A percentile compares a stretch with the other conserved stretches of the same genome.
Evolutionary conservation across 2,113 vertebrate species (phyloP).

Genomic region (Coryphaenoides rupestris): DNA sequence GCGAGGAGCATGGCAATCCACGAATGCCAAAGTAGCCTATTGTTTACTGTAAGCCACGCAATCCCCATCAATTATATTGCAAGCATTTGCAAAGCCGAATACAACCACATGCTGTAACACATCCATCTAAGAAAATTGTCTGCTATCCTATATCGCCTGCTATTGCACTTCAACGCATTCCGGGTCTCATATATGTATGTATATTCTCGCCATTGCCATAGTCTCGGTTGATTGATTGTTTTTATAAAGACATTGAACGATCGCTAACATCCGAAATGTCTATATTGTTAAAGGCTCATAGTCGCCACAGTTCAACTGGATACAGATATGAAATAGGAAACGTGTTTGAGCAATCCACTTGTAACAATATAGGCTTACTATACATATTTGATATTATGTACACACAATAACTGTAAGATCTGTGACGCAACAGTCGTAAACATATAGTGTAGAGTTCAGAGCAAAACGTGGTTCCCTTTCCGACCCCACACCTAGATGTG

Average conservation of each 20-base stretch:
- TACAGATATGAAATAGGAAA: no score
- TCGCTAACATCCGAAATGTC: no score
- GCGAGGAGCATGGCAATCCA: background rate
- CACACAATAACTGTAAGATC: background rate
- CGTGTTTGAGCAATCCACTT: no score
- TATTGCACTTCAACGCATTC: constrained; percentile 33
- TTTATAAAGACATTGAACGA: no score
- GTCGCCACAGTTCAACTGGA: no score
- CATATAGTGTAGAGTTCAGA: background rate
- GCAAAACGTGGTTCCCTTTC: background rate
- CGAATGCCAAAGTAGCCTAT: background rate
- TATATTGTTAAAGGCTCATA: no score
- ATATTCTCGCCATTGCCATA: background rate
- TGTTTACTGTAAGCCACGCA: background rate
- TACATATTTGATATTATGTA: background rate
- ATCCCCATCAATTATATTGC: background rate
- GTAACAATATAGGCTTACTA: no score
- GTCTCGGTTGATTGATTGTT: background rate
- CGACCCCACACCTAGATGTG: background rate
- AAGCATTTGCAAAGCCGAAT: background rate
- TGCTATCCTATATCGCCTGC: constrained; percentile 43
- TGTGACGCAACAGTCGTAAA: background rate
- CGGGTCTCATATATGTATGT: constrained; percentile 10
- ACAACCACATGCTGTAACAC: background rate
- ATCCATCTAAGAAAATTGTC: constrained; percentile 25